phyloP scores from a whole-genome alignment of 2,113 vertebrate species.

The Oenanthe melanoleuca region DNA sequence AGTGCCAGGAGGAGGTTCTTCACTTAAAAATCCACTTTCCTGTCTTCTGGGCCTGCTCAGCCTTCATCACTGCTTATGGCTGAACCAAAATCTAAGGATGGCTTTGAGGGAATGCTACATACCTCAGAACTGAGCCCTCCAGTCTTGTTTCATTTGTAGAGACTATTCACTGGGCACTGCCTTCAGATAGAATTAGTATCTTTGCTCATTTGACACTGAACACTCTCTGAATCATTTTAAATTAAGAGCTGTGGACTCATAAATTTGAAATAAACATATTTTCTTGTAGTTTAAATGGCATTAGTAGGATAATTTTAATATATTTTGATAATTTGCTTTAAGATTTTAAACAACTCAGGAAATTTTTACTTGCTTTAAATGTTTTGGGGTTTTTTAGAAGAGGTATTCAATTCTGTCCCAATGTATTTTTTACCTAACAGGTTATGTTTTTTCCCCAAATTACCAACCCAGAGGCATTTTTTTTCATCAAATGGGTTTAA shows the following conservation, averaged over 20 bases:
- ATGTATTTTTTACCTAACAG: neutral
- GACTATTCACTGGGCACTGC: neutral
- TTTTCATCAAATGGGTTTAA: slow-evolving; percentile 7
- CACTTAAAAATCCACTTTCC: neutral
- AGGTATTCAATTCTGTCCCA: neutral
- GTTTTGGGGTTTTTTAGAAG: neutral
- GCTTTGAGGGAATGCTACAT: neutral
- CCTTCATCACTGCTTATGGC: neutral
- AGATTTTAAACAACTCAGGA: neutral
- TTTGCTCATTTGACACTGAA: neutral
- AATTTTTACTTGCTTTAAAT: neutral
- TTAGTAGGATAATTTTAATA: neutral
- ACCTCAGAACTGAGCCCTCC: neutral
- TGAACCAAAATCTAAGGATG: neutral
- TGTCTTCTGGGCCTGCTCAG: neutral
- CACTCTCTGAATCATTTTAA: neutral
- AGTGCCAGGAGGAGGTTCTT: neutral
- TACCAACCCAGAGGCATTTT: neutral
- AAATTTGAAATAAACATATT: neutral
- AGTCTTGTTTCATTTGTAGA: neutral
- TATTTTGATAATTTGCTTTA: neutral
- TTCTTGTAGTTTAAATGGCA: neutral
- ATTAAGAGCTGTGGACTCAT: neutral
- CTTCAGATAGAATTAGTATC: neutral
- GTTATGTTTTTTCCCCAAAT: neutral